phyloP scores from a whole-genome alignment of 2,797 vertebrate genomes.

The Pantherophis alleghaniensis region DNA sequence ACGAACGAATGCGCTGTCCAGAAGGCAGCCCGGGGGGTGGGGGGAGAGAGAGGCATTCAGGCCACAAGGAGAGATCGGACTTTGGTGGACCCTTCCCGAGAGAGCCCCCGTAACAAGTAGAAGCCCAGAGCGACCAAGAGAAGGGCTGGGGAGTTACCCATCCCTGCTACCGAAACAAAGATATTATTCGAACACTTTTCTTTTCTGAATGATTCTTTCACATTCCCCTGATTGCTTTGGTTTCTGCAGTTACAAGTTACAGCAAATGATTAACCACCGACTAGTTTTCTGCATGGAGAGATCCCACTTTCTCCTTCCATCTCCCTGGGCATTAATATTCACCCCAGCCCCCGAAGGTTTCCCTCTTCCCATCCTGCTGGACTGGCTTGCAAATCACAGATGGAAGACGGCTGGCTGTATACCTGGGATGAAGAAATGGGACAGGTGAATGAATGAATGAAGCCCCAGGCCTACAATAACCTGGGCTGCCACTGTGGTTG shows the following conservation, averaged over 20 bases:
- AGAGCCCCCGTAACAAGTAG: neutral
- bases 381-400: neutral
- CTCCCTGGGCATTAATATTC: neutral
- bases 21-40: constrained; percentile 1
- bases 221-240: constrained; percentile 19
- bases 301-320: constrained; percentile 1
- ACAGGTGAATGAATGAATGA: neutral
- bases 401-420: neutral
- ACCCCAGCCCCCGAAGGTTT: constrained; percentile 10
- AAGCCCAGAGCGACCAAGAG: constrained; percentile 38
- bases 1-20: constrained; percentile 6
- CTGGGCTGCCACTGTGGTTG: neutral
- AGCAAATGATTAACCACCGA: constrained; percentile 49
- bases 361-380: neutral
- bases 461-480: neutral
- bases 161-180: constrained; percentile 37
- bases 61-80: neutral
- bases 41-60: neutral
- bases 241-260: constrained; percentile 46
- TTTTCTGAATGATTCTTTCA: neutral
- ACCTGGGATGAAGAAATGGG: neutral
- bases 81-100: neutral
- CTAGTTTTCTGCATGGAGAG: constrained; percentile 33
- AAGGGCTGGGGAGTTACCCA: constrained; percentile 49
- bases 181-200: constrained; percentile 42